These are phyloP conservation scores for Zosterops japonicus DNA, from an alignment of 2,113 vertebrate species.

Conservation along the genomic window DNA sequence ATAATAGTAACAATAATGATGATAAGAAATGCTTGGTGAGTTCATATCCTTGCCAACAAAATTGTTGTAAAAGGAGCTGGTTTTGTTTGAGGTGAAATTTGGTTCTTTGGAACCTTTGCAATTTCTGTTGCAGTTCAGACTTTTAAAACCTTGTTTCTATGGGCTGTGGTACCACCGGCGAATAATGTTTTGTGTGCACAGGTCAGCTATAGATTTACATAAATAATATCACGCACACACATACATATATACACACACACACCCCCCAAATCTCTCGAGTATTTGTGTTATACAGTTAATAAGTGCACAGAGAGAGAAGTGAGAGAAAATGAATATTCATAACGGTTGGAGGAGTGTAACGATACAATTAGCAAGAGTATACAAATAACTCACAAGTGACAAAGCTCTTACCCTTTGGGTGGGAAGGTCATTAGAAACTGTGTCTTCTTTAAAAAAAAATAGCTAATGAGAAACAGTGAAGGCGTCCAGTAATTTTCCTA, in stretches of 20 bases:
- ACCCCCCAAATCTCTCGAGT: neutral
- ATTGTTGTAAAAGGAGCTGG: neutral
- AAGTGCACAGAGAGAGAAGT: slow-evolving; percentile 46
- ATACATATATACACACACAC: neutral
- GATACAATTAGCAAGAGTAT: slow-evolving; percentile 62
- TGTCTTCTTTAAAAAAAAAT: neutral
- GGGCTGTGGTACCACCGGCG: neutral
- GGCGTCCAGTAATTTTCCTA: neutral
- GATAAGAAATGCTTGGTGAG: neutral
- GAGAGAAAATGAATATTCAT: slow-evolving; percentile 67
- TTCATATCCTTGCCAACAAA: slow-evolving; percentile 28
- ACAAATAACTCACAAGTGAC: slow-evolving; percentile 56
- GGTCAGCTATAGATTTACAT: neutral
- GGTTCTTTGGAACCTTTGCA: slow-evolving; percentile 17
- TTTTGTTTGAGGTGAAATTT: slow-evolving; percentile 51
- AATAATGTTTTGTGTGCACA: neutral
- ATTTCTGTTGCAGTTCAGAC: slow-evolving; percentile 1
- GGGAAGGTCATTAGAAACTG: slow-evolving; percentile 19
- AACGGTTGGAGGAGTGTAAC: slow-evolving; percentile 3
- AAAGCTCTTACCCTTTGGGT: slow-evolving; percentile 36
- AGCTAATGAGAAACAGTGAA: neutral
- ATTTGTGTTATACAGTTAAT: slow-evolving; percentile 36
- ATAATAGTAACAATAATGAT: slow-evolving; percentile 35
- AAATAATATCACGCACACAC: neutral
- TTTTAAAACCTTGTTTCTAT: neutral